Evolutionary conservation across 2,888 invertebrate genomes (phyloP).

Genomic region (Drosophila mayaguana): DNA sequence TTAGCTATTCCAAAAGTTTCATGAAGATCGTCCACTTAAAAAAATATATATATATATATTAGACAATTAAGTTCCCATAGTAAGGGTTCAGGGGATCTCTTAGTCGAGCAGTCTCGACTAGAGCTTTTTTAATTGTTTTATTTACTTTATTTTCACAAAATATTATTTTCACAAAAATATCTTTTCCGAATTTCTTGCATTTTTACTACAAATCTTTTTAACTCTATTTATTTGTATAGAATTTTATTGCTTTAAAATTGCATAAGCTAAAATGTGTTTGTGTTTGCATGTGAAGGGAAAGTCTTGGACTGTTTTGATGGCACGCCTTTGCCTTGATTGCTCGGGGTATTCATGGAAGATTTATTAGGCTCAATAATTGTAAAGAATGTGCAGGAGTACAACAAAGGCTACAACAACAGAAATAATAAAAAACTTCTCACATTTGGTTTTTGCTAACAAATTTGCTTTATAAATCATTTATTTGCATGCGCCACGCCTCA

Average conservation of each 20-base stretch:
- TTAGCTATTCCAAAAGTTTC: no score
- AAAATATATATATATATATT: no score
- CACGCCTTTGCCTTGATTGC: slow-evolving; percentile 2
- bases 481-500: slow-evolving; percentile 44
- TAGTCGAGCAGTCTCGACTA: no score
- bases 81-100: no score
- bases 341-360: slow-evolving; percentile 35
- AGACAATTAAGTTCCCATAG: no score
- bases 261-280: not conserved
- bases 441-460: slow-evolving; percentile 47
- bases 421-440: slow-evolving; percentile 35
- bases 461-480: slow-evolving; percentile 54
- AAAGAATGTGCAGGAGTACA: slow-evolving; percentile 54
- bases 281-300: not conserved
- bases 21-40: no score
- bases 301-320: not conserved
- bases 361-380: slow-evolving; percentile 62
- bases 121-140: no score
- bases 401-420: slow-evolving; percentile 1
- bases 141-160: no score
- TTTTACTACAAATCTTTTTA: no score
- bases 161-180: no score
- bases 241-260: slow-evolving; percentile 3
- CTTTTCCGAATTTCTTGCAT: no score
- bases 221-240: not conserved